These are phyloP conservation scores for Orientallactaga bullata DNA, from an alignment of 2,113 vertebrate species.

Conservation along the genomic window DNA sequence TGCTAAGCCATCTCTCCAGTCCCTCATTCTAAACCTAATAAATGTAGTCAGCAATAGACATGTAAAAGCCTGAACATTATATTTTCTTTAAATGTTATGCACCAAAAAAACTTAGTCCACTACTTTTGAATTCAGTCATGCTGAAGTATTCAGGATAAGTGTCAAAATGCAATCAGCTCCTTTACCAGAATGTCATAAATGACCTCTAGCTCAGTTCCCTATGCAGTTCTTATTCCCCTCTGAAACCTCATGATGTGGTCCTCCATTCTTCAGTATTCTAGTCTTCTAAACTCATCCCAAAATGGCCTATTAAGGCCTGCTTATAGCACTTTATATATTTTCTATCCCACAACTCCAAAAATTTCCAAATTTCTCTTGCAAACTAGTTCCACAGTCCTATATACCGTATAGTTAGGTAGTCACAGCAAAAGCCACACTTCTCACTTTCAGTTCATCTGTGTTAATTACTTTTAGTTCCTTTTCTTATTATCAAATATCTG, in stretches of 20 bases:
- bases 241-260: neutral
- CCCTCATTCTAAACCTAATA: too few species aligned
- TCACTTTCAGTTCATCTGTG: neutral
- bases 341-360: neutral
- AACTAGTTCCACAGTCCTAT: neutral
- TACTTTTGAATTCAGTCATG: neutral
- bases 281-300: neutral
- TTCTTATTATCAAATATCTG: neutral
- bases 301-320: neutral
- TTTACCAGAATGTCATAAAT: neutral
- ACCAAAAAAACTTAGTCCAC: too few species aligned
- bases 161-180: neutral
- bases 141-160: neutral
- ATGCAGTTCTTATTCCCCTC: neutral
- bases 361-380: neutral
- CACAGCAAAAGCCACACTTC: neutral
- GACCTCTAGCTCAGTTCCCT: neutral
- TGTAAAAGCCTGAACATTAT: neutral
- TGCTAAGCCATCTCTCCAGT: too few species aligned
- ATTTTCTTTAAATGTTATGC: neutral
- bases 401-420: neutral
- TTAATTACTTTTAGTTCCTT: neutral
- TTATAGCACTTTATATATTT: neutral
- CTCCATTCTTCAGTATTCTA: neutral
- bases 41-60: neutral